Evolutionary conservation across 2,888 invertebrate genomes (phyloP).

Genomic region (Teleiodes luculella): DNA sequence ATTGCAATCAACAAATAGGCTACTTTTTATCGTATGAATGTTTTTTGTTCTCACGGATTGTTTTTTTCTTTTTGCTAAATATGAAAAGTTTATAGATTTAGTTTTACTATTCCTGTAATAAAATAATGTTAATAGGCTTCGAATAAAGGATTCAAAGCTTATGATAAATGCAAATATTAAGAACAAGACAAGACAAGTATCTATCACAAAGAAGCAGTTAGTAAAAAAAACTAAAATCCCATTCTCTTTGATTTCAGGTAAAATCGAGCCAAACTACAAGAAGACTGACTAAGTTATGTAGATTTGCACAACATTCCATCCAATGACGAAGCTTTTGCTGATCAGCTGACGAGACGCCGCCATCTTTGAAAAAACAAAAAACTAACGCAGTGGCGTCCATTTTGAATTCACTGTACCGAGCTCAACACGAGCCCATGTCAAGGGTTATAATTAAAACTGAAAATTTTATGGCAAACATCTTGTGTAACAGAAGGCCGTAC

Average conservation of each 20-base stretch:
- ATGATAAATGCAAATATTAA: too few species aligned
- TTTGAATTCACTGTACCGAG: not conserved
- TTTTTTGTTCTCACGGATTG: too few species aligned
- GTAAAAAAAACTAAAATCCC: not conserved
- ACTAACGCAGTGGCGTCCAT: not conserved
- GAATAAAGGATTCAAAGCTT: too few species aligned
- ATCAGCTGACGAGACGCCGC: conserved; percentile 2
- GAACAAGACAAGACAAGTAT: too few species aligned
- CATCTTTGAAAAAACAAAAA: not conserved
- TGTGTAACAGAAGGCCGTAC: not conserved
- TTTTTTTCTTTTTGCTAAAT: too few species aligned
- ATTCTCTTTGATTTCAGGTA: conserved; percentile 32
- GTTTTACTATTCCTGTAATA: too few species aligned
- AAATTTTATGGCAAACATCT: not conserved
- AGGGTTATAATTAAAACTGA: not conserved
- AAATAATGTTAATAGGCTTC: too few species aligned
- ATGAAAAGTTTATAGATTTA: too few species aligned
- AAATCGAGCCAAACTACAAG: conserved; percentile 36
- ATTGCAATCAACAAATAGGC: too few species aligned
- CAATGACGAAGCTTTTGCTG: not conserved
- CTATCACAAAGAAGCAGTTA: too few species aligned
- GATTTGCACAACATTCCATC: conserved; percentile 12
- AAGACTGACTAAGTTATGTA: conserved; percentile 49
- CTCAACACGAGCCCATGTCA: not conserved
- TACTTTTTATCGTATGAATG: too few species aligned